phyloP scores from a whole-genome alignment of 2,888 invertebrate genomes.

The Polyploca ridens region DNA sequence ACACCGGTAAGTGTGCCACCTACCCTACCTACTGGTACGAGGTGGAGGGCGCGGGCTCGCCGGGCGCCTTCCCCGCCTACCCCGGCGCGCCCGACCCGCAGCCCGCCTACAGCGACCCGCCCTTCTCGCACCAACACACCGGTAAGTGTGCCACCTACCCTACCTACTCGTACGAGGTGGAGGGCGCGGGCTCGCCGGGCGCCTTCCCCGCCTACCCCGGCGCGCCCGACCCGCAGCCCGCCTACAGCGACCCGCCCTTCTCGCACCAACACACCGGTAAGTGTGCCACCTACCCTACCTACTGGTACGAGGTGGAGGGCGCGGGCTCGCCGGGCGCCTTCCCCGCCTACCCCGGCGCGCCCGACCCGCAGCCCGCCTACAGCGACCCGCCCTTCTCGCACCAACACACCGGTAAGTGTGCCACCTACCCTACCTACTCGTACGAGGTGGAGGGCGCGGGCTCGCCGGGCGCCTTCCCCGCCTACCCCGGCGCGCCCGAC shows the following conservation, averaged over 20 bases:
- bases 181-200: too few relatives aligned
- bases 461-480: slow-evolving; percentile 93
- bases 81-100: slow-evolving; percentile 93
- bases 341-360: slow-evolving; percentile 94
- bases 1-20: slow-evolving; percentile 41
- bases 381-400: slow-evolving; percentile 94
- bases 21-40: too few relatives aligned
- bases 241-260: slow-evolving; percentile 96
- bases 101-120: slow-evolving; percentile 95
- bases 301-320: too few relatives aligned
- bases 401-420: too few relatives aligned
- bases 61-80: slow-evolving; percentile 92
- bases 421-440: too few relatives aligned
- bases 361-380: slow-evolving; percentile 92
- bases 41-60: slow-evolving; percentile 84
- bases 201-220: slow-evolving; percentile 95
- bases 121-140: slow-evolving; percentile 83
- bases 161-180: too few relatives aligned
- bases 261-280: slow-evolving; percentile 46
- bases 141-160: too few relatives aligned
- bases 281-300: too few relatives aligned
- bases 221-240: slow-evolving; percentile 90
- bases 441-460: too few relatives aligned
- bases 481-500: slow-evolving; percentile 94
- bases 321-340: too few relatives aligned